These are phyloP conservation scores for Drosophila imparisetae DNA, from an alignment of 2,888 invertebrate genomes.

Conservation along the genomic window DNA sequence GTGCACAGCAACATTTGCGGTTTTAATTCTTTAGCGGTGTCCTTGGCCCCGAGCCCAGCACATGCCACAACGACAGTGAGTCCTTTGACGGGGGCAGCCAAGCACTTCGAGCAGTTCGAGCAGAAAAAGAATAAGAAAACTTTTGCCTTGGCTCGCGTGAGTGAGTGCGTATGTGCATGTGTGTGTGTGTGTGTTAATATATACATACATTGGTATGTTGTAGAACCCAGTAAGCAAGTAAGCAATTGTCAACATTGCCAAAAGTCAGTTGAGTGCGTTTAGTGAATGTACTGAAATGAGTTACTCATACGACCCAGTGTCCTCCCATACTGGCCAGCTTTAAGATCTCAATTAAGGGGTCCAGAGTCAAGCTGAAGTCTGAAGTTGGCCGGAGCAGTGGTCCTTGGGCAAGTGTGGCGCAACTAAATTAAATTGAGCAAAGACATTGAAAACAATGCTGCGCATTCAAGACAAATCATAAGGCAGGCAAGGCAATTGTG, in stretches of 20 bases:
- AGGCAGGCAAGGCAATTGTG: constrained; percentile 3
- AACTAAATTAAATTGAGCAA: constrained; percentile 27
- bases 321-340: not conserved
- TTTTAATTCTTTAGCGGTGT: constrained; percentile 78
- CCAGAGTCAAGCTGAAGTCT: not conserved
- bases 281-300: constrained; percentile 1
- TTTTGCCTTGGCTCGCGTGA: constrained; percentile 32
- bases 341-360: not conserved
- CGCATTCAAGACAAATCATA: constrained; percentile 11
- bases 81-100: constrained; percentile 51
- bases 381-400: not conserved
- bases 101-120: constrained; percentile 59
- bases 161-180: constrained; percentile 7
- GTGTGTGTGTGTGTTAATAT: not conserved
- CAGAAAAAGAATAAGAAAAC: constrained; percentile 62
- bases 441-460: constrained; percentile 43
- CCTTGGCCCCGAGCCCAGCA: constrained; percentile 34
- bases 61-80: constrained; percentile 7
- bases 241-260: constrained; percentile 38
- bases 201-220: constrained; percentile 1
- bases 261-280: constrained; percentile 3
- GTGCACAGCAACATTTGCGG: constrained; percentile 82
- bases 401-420: constrained; percentile 5
- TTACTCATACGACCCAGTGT: constrained; percentile 33
- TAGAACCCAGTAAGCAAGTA: constrained; percentile 13